Base-by-base conservation (phyloP, 1,140 invertebrate species). In the Achatina immaculata region DNA sequence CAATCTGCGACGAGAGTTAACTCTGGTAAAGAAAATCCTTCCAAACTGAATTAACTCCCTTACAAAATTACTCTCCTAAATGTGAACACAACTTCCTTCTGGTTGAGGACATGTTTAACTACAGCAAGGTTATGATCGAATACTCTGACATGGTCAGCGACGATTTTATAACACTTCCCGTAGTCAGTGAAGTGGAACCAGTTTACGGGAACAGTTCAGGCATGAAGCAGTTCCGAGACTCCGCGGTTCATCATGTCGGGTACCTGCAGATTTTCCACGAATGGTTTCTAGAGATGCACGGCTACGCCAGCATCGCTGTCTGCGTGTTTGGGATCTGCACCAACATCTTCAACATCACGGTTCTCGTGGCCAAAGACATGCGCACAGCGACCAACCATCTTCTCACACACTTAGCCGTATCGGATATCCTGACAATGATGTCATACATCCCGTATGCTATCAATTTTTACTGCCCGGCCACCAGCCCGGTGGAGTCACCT, bases 271-370 rank as follows among this genome's bases (percentile, higher is more conserved):
- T 76, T n/a, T 90, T 91, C 77, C 82, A 85, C 38, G 72, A 80
- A 1, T 85, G 85, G 80, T 93, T 93, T 83, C 85, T 87, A 9
- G 83, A 85, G 11, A 83, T 94, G 21, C 95, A 97, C 88, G 94
- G 95, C 0, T 95, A 95, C 89, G 89, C 94, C 36, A 93, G 94
- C 24, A 89, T 96, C 2, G 87, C 93, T 3, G 95, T 98, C 11
- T 98, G 97, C 89, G 89, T 95, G 36, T 96, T 98, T 86, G 97
- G 97, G 24, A 95, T 95, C 45, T 91, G 96, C 81, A 95, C 96
- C 19, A 99, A 99, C 88, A 92, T 96, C 31, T 91, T 98, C 71
- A 98, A 97, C 89, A 95, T 98, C 62, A 94, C 96, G 7, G 96
- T 98, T 0, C 91, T 99, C 40, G 97, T 96, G 0, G 92, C 95